Percentiles rank a stretch among this genome's conserved stretches.
Evolutionary conservation across 2,888 invertebrate genomes (phyloP).

Genomic region (Patella caerulea): DNA sequence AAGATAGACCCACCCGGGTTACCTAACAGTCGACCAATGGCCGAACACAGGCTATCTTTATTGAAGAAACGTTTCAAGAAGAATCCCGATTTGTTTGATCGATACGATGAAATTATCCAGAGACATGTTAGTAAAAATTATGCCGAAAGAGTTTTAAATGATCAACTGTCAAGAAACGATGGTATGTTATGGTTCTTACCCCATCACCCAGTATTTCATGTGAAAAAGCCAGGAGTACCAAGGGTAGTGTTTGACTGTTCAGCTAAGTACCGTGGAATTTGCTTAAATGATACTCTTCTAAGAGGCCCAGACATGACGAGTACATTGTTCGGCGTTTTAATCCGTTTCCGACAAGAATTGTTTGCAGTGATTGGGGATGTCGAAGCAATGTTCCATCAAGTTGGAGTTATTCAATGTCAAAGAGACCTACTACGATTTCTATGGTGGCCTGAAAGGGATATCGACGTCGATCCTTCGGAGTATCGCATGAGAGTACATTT

Average conservation of each 20-base stretch:
- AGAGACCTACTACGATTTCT: slow-evolving; percentile 7
- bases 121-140: not conserved
- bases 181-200: not conserved
- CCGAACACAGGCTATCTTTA: not conserved
- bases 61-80: not conserved
- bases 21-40: not conserved
- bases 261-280: not conserved
- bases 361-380: slow-evolving; percentile 6
- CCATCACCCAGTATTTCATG: slow-evolving; percentile 1
- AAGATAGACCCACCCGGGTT: not conserved
- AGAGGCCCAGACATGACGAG: slow-evolving; percentile 1
- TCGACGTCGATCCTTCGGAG: not conserved
- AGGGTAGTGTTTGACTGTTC: not conserved
- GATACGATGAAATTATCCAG: not conserved
- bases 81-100: not conserved
- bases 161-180: too few relatives aligned
- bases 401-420: not conserved
- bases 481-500: slow-evolving; percentile 20
- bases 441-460: slow-evolving; percentile 11
- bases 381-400: slow-evolving; percentile 13
- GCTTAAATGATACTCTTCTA: not conserved
- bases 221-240: not conserved
- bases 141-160: too few relatives aligned
- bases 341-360: not conserved
- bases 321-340: not conserved